phyloP scores from a whole-genome alignment of 2,888 invertebrate genomes.

The Pterostichus niger region DNA sequence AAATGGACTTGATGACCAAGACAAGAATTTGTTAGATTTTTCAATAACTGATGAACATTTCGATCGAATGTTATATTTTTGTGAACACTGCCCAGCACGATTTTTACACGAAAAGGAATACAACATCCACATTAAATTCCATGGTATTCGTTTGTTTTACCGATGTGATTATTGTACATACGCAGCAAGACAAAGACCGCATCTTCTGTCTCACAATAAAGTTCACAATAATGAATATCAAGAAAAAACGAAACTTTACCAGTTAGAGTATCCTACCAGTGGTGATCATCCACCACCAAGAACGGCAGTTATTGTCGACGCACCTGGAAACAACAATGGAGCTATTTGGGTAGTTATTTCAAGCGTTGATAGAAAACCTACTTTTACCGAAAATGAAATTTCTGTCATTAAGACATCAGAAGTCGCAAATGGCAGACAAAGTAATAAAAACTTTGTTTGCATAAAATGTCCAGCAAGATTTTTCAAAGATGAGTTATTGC shows the following conservation, averaged over 20 bases:
- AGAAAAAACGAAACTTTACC: constrained; percentile 85
- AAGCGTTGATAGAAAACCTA: constrained; percentile 54
- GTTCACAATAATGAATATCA: constrained; percentile 90
- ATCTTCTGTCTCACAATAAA: constrained; percentile 84
- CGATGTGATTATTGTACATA: constrained; percentile 89
- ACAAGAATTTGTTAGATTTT: constrained; percentile 68
- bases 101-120: constrained; percentile 88
- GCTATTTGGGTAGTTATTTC: constrained; percentile 77
- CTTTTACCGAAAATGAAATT: constrained; percentile 52
- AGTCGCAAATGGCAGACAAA: constrained; percentile 49
- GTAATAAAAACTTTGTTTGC: constrained; percentile 77
- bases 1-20: constrained; percentile 67
- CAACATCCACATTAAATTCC: constrained; percentile 85
- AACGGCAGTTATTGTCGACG: constrained; percentile 77
- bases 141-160: constrained; percentile 82
- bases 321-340: constrained; percentile 73
- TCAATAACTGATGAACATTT: constrained; percentile 69
- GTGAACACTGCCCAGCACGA: constrained; percentile 90
- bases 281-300: constrained; percentile 83
- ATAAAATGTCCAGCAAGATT: constrained; percentile 87
- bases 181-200: constrained; percentile 85
- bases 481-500: constrained; percentile 84
- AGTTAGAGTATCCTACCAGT: constrained; percentile 83
- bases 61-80: constrained; percentile 83
- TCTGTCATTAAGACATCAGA: constrained; percentile 69